A percentile compares a stretch with the other conserved stretches of the same genome.
These are phyloP conservation scores for Drosophila mulleri DNA, from an alignment of 2,888 invertebrate species.

Conservation along the genomic window DNA sequence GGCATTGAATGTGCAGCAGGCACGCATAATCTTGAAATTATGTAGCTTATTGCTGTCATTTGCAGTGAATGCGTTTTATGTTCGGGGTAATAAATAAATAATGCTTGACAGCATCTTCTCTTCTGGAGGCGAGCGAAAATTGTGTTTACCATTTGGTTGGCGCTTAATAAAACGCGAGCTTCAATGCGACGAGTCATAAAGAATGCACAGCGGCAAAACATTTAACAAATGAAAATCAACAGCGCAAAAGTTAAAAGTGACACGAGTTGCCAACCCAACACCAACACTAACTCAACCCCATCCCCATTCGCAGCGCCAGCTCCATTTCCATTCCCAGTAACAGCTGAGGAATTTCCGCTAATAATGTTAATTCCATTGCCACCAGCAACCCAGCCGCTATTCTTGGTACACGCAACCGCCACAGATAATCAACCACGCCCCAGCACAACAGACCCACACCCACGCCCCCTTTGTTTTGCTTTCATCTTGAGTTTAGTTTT, in stretches of 20 bases:
- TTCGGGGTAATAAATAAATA: conserved; percentile 34
- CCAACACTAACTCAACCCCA: neutral
- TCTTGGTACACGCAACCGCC: conserved; percentile 17
- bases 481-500: conserved; percentile 77
- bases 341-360: conserved; percentile 68
- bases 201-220: conserved; percentile 47
- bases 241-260: conserved; percentile 60
- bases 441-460: neutral
- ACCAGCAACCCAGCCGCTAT: conserved; percentile 31
- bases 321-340: conserved; percentile 8
- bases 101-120: conserved; percentile 27
- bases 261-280: conserved; percentile 31
- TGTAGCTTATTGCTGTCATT: conserved; percentile 5
- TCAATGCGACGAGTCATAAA: conserved; percentile 44
- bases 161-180: conserved; percentile 28
- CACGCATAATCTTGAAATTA: conserved; percentile 1
- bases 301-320: neutral
- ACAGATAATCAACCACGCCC: conserved; percentile 65
- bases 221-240: conserved; percentile 62
- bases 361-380: conserved; percentile 82
- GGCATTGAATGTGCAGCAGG: conserved; percentile 29
- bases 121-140: conserved; percentile 10
- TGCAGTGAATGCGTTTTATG: conserved; percentile 30
- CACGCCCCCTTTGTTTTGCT: conserved; percentile 60
- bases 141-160: conserved; percentile 5